Evolutionary conservation across 1,140 invertebrate genomes (phyloP).

Genomic region (Steinernema khuongi): DNA sequence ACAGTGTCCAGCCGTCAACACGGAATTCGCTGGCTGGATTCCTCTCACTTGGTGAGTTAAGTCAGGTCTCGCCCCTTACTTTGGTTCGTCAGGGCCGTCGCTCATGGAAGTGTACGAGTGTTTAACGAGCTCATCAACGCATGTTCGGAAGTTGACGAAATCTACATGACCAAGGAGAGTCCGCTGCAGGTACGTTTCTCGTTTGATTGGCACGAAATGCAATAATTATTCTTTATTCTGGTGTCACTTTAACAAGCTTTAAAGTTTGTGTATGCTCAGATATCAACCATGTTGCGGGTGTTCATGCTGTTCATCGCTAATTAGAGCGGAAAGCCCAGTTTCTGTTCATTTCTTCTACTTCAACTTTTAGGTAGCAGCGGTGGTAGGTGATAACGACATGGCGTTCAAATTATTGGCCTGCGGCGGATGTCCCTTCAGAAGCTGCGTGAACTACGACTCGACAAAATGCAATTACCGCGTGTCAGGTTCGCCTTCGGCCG

Average conservation of each 20-base stretch:
- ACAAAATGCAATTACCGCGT: background rate
- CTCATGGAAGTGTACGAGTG: background rate
- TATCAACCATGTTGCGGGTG: too few relatives aligned
- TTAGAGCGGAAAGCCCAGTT: too few relatives aligned
- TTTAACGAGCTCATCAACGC: slow-evolving; percentile 7
- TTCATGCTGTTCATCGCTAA: too few relatives aligned
- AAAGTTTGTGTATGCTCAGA: too few relatives aligned
- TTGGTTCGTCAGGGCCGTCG: background rate
- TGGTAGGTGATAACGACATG: background rate
- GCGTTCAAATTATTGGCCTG: background rate
- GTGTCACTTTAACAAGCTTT: too few relatives aligned
- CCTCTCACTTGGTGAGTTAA: background rate
- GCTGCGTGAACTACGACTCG: background rate
- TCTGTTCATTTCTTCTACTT: background rate
- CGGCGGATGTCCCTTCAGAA: slow-evolving; percentile 1
- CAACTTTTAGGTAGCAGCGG: background rate
- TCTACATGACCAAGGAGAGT: background rate
- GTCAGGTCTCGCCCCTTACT: background rate
- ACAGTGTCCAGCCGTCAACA: background rate
- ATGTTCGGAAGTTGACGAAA: background rate
- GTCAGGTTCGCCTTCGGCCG: background rate
- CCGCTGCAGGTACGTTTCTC: background rate
- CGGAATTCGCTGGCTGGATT: slow-evolving; percentile 4
- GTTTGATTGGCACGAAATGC: too few relatives aligned
- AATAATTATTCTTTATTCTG: too few relatives aligned